phyloP scores from a whole-genome alignment of 2,797 vertebrate species.

The Salarias fasciatus region DNA sequence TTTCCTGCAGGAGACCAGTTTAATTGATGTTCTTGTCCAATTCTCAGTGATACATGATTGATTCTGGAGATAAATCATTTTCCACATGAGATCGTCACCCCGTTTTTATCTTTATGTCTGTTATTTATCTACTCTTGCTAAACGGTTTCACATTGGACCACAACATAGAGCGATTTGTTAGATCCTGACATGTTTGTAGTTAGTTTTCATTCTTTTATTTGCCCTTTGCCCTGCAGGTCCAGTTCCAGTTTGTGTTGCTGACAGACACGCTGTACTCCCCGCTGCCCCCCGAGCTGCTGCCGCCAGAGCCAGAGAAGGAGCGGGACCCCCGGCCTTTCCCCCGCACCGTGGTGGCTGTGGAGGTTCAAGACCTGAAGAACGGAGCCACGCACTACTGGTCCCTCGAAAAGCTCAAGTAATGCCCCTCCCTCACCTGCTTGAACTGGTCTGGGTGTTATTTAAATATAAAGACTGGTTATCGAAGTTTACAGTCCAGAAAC shows the following conservation, averaged over 20 bases:
- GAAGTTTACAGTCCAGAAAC: no score
- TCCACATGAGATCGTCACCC: conserved; percentile 33
- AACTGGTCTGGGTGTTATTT: no score
- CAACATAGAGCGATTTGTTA: conserved; percentile 11
- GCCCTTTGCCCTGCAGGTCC: conserved; percentile 82
- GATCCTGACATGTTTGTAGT: not conserved
- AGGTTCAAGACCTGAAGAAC: conserved; percentile 98
- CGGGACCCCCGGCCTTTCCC: conserved; percentile 87
- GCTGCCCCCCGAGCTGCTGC: conserved; percentile 90
- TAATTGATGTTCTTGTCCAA: conserved; percentile 59
- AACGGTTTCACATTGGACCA: conserved; percentile 20
- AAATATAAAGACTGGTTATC: no score
- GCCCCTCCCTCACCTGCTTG: not conserved
- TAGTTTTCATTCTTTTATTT: no score
- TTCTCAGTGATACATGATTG: conserved; percentile 35
- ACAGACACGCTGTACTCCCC: conserved; percentile 97
- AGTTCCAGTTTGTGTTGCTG: conserved; percentile 97
- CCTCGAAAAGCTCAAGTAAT: conserved; percentile 96
- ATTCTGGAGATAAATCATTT: conserved; percentile 22
- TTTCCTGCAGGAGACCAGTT: conserved; percentile 12
- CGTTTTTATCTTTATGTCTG: conserved; percentile 29
- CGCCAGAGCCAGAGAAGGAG: conserved; percentile 86
- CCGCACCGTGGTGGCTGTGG: conserved; percentile 95
- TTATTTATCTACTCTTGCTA: conserved; percentile 57
- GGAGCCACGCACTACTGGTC: conserved; percentile 99